A percentile compares a stretch with the other conserved stretches of the same genome.
These are phyloP conservation scores for Aricia artaxerxes DNA, from an alignment of 2,888 invertebrate genomes.

Conservation along the genomic window DNA sequence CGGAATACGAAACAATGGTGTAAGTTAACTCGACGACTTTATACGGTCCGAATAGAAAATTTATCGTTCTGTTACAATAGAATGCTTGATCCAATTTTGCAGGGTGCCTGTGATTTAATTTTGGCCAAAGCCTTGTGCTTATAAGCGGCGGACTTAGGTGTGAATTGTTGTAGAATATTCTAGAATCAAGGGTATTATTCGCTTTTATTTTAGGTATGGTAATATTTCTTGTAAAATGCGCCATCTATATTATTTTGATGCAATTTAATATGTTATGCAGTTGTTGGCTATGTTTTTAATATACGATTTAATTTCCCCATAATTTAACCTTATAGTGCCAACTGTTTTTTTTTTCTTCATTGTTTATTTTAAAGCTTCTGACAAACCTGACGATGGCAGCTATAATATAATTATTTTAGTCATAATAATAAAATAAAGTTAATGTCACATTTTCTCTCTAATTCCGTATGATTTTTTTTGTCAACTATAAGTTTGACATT, in stretches of 20 bases:
- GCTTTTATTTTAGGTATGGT: background rate
- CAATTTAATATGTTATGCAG: too few relatives aligned
- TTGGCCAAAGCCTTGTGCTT: constrained; percentile 41
- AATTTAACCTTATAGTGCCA: too few relatives aligned
- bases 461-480: too few relatives aligned
- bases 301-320: too few relatives aligned
- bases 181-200: background rate
- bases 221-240: background rate
- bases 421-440: too few relatives aligned
- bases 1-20: constrained; percentile 49
- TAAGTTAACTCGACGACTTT: constrained; percentile 52
- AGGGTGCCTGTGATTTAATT: constrained; percentile 61
- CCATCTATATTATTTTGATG: too few relatives aligned
- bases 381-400: too few relatives aligned
- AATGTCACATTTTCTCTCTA: background rate
- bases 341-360: too few relatives aligned
- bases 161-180: constrained; percentile 8
- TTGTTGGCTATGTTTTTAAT: too few relatives aligned
- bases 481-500: background rate
- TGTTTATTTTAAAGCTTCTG: too few relatives aligned
- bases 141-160: constrained; percentile 32
- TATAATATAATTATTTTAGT: too few relatives aligned
- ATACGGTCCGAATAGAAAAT: constrained; percentile 62
- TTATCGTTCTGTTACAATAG: constrained; percentile 69
- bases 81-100: constrained; percentile 61